A percentile compares a stretch with the other conserved stretches of the same genome.
phyloP scores from a whole-genome alignment of 2,113 vertebrate genomes.

The Perca fluviatilis region DNA sequence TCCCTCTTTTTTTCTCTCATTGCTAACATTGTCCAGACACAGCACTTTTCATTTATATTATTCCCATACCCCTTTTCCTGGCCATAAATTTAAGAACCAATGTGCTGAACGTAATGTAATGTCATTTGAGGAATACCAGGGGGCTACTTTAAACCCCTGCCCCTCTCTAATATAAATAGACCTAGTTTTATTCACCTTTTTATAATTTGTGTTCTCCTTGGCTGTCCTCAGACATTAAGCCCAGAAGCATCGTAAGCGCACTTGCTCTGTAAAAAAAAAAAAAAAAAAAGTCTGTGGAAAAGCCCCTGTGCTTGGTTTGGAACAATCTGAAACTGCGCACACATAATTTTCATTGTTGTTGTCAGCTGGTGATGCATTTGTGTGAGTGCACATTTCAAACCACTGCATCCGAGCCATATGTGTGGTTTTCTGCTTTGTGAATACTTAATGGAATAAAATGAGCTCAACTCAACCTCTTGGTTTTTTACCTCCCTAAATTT shows the following conservation, averaged over 20 bases:
- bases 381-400: slow-evolving; percentile 37
- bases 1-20: slow-evolving; percentile 23
- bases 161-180: slow-evolving; percentile 41
- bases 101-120: slow-evolving; percentile 49
- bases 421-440: slow-evolving; percentile 62
- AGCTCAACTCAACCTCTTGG: slow-evolving; percentile 42
- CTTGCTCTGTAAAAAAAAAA: slow-evolving; percentile 39
- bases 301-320: slow-evolving; percentile 35
- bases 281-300: slow-evolving; percentile 43
- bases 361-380: slow-evolving; percentile 62
- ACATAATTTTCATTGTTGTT: slow-evolving; percentile 60
- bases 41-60: slow-evolving; percentile 1
- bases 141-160: slow-evolving; percentile 23
- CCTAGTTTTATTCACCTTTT: slow-evolving; percentile 10
- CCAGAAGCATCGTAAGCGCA: slow-evolving; percentile 48
- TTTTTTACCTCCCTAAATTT: slow-evolving; percentile 29
- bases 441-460: slow-evolving; percentile 59
- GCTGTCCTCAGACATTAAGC: slow-evolving; percentile 7
- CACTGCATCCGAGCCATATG: slow-evolving; percentile 24
- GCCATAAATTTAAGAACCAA: slow-evolving; percentile 49
- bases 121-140: slow-evolving; percentile 33
- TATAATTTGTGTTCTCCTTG: slow-evolving; percentile 13
- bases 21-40: slow-evolving; percentile 26
- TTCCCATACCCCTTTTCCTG: slow-evolving; percentile 3
- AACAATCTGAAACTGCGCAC: slow-evolving; percentile 12